Evolutionary conservation across 2,888 invertebrate genomes (phyloP).

Genomic region (Zaprionus obscuricornis): DNA sequence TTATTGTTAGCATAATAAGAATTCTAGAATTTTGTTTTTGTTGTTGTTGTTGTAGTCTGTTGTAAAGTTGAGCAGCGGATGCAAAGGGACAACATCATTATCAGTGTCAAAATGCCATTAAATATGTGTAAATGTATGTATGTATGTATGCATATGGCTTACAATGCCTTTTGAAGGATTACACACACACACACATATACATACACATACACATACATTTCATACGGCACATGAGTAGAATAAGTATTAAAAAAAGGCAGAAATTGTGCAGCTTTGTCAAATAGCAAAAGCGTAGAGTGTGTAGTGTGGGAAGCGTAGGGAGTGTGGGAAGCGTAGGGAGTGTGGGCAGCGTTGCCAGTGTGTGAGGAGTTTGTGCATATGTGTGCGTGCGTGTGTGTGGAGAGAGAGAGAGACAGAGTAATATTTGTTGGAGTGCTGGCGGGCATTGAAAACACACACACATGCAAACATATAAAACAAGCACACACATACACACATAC

Average conservation of each 20-base stretch:
- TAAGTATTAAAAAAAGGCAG: conserved; percentile 23
- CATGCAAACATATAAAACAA: conserved; percentile 17
- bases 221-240: background rate
- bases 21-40: conserved; percentile 27
- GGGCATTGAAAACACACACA: conserved; percentile 65
- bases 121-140: conserved; percentile 54
- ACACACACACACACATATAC: conserved; percentile 39
- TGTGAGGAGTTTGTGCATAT: no score
- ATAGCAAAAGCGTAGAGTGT: conserved; percentile 46
- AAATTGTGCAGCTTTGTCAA: conserved; percentile 71
- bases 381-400: background rate
- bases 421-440: conserved; percentile 67
- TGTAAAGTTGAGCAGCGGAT: conserved; percentile 41
- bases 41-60: background rate
- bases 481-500: conserved; percentile 4
- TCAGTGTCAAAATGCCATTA: conserved; percentile 75
- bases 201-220: conserved; percentile 12
- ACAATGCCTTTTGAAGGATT: conserved; percentile 73
- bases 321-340: conserved; percentile 18
- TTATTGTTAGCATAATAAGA: conserved; percentile 6
- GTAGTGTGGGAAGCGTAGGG: background rate
- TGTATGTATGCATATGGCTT: conserved; percentile 39
- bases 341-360: no score
- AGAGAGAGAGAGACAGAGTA: conserved; percentile 45
- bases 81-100: conserved; percentile 70